phyloP scores from a whole-genome alignment of 2,888 invertebrate species.

The Sialis lutaria region DNA sequence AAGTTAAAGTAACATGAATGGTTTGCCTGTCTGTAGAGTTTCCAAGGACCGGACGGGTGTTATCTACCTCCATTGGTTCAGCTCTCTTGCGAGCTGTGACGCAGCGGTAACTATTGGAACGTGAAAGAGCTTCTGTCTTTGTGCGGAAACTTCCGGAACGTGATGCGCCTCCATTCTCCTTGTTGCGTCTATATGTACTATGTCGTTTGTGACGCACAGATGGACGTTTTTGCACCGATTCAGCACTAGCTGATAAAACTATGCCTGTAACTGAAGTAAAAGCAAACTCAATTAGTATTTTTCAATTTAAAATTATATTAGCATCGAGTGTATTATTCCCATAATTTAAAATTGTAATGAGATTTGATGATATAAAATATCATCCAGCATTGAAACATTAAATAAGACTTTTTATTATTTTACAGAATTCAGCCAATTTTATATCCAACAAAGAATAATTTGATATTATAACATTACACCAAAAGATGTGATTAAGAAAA shows the following conservation, averaged over 20 bases:
- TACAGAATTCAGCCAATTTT: too few species aligned
- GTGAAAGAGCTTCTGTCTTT: conserved; percentile 23
- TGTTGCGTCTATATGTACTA: conserved; percentile 35
- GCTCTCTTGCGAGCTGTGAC: conserved; percentile 14
- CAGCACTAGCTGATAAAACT: conserved; percentile 42
- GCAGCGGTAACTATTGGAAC: conserved; percentile 24
- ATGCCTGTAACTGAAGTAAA: conserved; percentile 30
- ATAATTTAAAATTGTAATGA: too few species aligned
- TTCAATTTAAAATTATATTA: too few species aligned
- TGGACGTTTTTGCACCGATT: conserved; percentile 40
- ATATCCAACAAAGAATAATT: too few species aligned
- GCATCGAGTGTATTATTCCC: too few species aligned
- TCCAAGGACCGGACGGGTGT: conserved; percentile 1
- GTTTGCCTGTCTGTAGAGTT: conserved; percentile 17
- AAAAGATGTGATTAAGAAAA: too few species aligned
- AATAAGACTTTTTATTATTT: too few species aligned
- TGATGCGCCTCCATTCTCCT: conserved; percentile 29
- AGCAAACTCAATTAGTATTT: neutral
- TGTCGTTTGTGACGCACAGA: conserved; percentile 34
- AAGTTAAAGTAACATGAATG: conserved; percentile 25
- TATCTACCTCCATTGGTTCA: conserved; percentile 3
- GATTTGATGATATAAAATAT: too few species aligned
- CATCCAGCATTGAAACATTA: too few species aligned
- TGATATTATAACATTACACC: too few species aligned
- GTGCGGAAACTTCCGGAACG: conserved; percentile 25